Percentiles rank a stretch among this genome's conserved stretches.
These are phyloP conservation scores for Zaprionus inermis DNA, from an alignment of 1,140 invertebrate genomes.

Conservation along the genomic window DNA sequence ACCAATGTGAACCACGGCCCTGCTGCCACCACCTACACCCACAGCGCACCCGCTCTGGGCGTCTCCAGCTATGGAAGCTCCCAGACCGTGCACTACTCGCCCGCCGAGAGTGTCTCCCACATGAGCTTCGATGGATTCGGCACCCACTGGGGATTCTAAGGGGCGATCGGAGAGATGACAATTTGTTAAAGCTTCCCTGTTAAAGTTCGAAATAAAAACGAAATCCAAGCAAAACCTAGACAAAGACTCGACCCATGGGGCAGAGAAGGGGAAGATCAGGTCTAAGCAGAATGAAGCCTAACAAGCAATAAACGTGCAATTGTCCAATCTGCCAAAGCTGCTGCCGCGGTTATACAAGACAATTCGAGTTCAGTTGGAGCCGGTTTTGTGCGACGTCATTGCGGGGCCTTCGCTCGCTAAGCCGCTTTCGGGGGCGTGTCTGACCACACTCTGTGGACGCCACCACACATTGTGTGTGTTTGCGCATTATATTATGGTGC, in stretches of 20 bases:
- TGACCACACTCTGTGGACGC: constrained; percentile 3
- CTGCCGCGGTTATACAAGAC: constrained; percentile 35
- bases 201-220: constrained; percentile 63
- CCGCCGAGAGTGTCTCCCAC: constrained; percentile 85
- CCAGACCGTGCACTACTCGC: constrained; percentile 84
- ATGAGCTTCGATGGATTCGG: constrained; percentile 85
- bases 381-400: constrained; percentile 67
- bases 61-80: constrained; percentile 83
- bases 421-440: constrained; percentile 65
- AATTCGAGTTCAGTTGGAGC: constrained; percentile 21
- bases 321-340: constrained; percentile 15
- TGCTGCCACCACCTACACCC: constrained; percentile 72
- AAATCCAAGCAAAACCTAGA: constrained; percentile 47
- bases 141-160: constrained; percentile 85
- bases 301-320: constrained; percentile 50
- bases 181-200: constrained; percentile 57
- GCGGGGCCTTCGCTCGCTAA: constrained; percentile 58
- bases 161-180: background rate
- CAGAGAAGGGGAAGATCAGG: background rate
- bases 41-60: constrained; percentile 80
- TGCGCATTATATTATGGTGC: constrained; percentile 56
- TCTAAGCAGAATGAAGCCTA: constrained; percentile 47
- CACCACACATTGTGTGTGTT: constrained; percentile 38
- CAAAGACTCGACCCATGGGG: background rate
- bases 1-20: constrained; percentile 79